A percentile compares a stretch with the other conserved stretches of the same genome.
These are phyloP conservation scores for Moxostoma hubbsi DNA, from an alignment of 2,797 vertebrate genomes.

Conservation along the genomic window DNA sequence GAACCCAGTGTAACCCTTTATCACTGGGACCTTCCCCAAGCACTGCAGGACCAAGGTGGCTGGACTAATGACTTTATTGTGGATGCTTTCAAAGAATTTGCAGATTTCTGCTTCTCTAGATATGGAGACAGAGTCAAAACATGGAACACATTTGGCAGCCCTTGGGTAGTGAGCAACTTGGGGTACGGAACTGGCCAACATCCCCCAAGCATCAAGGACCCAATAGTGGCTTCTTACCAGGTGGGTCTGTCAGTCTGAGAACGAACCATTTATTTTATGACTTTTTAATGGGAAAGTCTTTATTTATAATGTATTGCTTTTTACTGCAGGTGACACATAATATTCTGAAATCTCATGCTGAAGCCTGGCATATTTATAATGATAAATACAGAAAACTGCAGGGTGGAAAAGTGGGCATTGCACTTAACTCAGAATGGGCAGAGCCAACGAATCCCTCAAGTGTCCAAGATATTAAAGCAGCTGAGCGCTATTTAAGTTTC, in stretches of 20 bases:
- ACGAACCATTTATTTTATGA: background rate
- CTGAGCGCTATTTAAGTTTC: slow-evolving; percentile 88
- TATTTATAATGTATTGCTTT: background rate
- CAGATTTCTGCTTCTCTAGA: slow-evolving; percentile 88
- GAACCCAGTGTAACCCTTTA: slow-evolving; percentile 88
- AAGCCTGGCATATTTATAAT: slow-evolving; percentile 89
- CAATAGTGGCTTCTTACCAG: slow-evolving; percentile 84
- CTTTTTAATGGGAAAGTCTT: background rate
- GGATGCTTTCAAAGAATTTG: slow-evolving; percentile 84
- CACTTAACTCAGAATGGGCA: slow-evolving; percentile 92
- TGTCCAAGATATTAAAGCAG: slow-evolving; percentile 78
- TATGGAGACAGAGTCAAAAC: slow-evolving; percentile 89
- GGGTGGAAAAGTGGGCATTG: slow-evolving; percentile 87
- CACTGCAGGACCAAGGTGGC: slow-evolving; percentile 84
- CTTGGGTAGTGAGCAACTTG: slow-evolving; percentile 90
- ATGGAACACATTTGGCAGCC: slow-evolving; percentile 94
- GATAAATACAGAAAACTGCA: slow-evolving; percentile 80
- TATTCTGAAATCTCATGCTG: slow-evolving; percentile 90
- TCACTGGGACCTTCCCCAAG: slow-evolving; percentile 93
- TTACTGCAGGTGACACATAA: slow-evolving; percentile 83
- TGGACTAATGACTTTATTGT: slow-evolving; percentile 85
- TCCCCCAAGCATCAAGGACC: slow-evolving; percentile 83
- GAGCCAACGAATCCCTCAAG: slow-evolving; percentile 77
- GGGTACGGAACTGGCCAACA: slow-evolving; percentile 91
- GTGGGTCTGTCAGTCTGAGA: slow-evolving; percentile 67